A percentile compares a stretch with the other conserved stretches of the same genome.
Conservation (phyloP, 2,888 invertebrate genomes). For the Tachina grossa region DNA sequence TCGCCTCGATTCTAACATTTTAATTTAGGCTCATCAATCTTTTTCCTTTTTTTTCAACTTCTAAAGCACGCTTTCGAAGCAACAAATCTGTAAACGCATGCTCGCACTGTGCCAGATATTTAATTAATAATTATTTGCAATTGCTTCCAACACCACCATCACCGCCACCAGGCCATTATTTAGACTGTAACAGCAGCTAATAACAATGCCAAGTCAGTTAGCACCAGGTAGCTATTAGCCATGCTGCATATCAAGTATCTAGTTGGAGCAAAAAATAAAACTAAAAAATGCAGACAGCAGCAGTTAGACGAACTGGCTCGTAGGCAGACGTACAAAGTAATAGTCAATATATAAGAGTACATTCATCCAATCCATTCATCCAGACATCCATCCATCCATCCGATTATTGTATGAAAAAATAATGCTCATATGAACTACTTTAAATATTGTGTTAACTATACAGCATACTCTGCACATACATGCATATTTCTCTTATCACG, state of each 20-base stretch:
- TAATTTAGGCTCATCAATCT: constrained; percentile 68
- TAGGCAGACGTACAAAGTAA: constrained; percentile 13
- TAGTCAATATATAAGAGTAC: constrained; percentile 17
- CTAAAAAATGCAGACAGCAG: neutral
- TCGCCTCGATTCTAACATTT: constrained; percentile 64
- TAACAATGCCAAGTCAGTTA: constrained; percentile 59
- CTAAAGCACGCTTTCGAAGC: neutral
- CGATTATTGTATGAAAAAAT: neutral
- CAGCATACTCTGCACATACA: constrained; percentile 46
- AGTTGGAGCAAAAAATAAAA: constrained; percentile 17
- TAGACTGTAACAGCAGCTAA: constrained; percentile 27
- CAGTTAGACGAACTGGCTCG: constrained; percentile 15
- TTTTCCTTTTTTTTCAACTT: constrained; percentile 15
- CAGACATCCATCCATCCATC: neutral
- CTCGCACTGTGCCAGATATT: constrained; percentile 54
- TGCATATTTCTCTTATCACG: constrained; percentile 58
- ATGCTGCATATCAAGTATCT: constrained; percentile 63
- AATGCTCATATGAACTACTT: constrained; percentile 64
- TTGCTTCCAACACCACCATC: constrained; percentile 38
- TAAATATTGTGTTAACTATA: constrained; percentile 62
- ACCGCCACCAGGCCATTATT: constrained; percentile 33
- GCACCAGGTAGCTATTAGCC: constrained; percentile 53
- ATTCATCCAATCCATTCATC: constrained; percentile 9
- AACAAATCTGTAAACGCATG: constrained; percentile 22
- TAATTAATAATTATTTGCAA: constrained; percentile 71